These are phyloP conservation scores for Siniperca scherzeri DNA, from an alignment of 2,797 vertebrate genomes.

Conservation along the genomic window DNA sequence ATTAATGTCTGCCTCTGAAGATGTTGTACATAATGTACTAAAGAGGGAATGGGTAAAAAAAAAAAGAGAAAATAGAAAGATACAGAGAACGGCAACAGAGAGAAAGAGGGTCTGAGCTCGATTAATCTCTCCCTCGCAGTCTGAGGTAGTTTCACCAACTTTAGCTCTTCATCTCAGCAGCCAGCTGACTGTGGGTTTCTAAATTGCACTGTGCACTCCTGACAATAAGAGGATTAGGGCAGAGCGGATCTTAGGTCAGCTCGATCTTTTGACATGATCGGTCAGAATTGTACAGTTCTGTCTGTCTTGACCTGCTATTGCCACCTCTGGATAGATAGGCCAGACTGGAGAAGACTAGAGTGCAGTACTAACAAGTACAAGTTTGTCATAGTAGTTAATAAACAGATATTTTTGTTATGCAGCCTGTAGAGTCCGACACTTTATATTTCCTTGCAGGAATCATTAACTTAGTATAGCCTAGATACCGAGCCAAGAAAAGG, in stretches of 20 bases:
- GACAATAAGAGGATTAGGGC: conserved; percentile 15
- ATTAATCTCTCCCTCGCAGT: conserved; percentile 5
- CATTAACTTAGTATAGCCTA: neutral
- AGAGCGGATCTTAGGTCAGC: conserved; percentile 20
- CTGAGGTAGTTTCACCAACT: conserved; percentile 2
- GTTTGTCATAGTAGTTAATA: neutral
- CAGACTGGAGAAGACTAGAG: neutral
- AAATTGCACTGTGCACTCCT: conserved; percentile 10
- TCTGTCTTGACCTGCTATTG: neutral
- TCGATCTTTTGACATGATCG: neutral
- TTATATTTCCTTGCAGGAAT: neutral
- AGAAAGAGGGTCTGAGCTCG: conserved; percentile 8
- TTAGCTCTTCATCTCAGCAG: neutral
- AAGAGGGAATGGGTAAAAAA: neutral
- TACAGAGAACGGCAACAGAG: neutral
- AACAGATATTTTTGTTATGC: neutral
- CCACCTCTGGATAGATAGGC: neutral
- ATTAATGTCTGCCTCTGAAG: conserved; percentile 11
- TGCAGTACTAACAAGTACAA: neutral
- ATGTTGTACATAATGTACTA: neutral
- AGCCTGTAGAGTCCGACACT: neutral
- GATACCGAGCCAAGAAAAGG: neutral
- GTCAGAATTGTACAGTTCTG: neutral
- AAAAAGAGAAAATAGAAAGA: neutral
- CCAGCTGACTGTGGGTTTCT: neutral